phyloP scores from a whole-genome alignment of 2,888 invertebrate genomes.

The Ephialtes manifestator region DNA sequence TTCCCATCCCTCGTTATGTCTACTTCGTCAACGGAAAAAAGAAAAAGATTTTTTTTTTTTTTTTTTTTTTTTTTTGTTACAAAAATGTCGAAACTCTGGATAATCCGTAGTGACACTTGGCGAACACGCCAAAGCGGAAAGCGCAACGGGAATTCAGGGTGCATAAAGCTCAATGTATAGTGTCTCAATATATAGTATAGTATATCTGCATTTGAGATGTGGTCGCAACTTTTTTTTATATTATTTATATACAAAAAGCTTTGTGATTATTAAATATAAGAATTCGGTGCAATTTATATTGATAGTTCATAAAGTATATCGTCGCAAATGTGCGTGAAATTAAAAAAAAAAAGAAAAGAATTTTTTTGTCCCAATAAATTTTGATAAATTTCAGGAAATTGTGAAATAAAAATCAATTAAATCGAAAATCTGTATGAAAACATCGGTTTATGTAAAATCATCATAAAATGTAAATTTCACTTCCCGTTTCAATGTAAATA shows the following conservation, averaged over 20 bases:
- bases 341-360: too few relatives aligned
- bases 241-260: neutral
- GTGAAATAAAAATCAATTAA: too few relatives aligned
- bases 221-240: neutral
- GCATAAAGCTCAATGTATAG: constrained; percentile 12
- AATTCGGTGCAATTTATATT: neutral
- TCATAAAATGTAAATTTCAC: too few relatives aligned
- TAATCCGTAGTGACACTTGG: constrained; percentile 40
- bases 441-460: too few relatives aligned
- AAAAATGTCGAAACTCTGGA: constrained; percentile 37
- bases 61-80: constrained; percentile 13
- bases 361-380: too few relatives aligned
- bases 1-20: constrained; percentile 16
- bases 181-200: too few relatives aligned
- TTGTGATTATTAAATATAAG: neutral
- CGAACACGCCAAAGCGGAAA: constrained; percentile 19
- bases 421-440: too few relatives aligned
- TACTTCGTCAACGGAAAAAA: constrained; percentile 32
- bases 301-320: neutral
- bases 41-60: constrained; percentile 18
- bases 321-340: neutral
- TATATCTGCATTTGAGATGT: neutral
- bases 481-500: too few relatives aligned
- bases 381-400: too few relatives aligned
- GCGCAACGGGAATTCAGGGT: constrained; percentile 4